Evolutionary conservation across 2,888 invertebrate genomes (phyloP).

Genomic region (Bombyx huttoni): DNA sequence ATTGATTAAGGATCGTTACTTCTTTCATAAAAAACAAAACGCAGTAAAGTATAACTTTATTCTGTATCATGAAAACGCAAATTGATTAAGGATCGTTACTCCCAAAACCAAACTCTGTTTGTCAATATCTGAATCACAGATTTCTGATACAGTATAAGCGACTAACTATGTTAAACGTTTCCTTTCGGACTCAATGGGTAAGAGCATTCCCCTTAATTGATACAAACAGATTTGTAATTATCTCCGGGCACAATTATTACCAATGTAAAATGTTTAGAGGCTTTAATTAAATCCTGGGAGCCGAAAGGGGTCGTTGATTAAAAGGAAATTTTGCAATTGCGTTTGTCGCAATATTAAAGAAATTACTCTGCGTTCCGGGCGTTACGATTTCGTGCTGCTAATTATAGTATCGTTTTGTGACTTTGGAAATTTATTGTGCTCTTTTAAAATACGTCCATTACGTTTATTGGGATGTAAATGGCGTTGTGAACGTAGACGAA

Average conservation of each 20-base stretch:
- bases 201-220: slow-evolving; percentile 31
- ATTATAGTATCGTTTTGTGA: slow-evolving; percentile 17
- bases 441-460: background rate
- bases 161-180: slow-evolving; percentile 4
- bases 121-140: background rate
- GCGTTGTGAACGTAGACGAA: no score
- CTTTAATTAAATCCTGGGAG: slow-evolving; percentile 51
- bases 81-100: background rate
- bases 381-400: slow-evolving; percentile 22
- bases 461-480: background rate
- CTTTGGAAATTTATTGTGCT: slow-evolving; percentile 3
- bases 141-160: background rate
- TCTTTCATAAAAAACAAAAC: no score
- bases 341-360: slow-evolving; percentile 25
- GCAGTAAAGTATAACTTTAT: no score
- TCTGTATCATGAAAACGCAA: no score
- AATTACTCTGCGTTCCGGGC: slow-evolving; percentile 27
- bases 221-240: slow-evolving; percentile 38
- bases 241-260: slow-evolving; percentile 41
- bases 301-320: slow-evolving; percentile 31
- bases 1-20: background rate
- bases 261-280: slow-evolving; percentile 49
- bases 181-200: background rate
- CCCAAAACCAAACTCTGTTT: background rate
- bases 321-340: slow-evolving; percentile 28